Evolutionary conservation across 2,888 invertebrate genomes (phyloP), one percentile per base, ranked within the genome.

Genomic region (Gryllus longicercus): DNA sequence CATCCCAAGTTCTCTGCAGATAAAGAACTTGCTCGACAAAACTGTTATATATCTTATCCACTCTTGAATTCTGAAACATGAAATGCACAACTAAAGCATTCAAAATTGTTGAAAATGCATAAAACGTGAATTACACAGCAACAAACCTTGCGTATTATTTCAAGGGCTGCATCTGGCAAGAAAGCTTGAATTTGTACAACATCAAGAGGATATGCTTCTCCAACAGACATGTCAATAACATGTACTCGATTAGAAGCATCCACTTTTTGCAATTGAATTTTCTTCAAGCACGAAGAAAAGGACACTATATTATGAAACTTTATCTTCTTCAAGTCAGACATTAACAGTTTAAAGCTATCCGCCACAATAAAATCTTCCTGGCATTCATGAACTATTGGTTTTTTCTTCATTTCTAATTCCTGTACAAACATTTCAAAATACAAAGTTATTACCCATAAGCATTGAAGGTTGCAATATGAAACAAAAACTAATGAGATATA

Each of bases 1-100:
- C 82, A 82, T 87, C 84, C 84, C 89, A 88, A 83, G 86, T 87
- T 11, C 83, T 83, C 80, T 88, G 87, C 77, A 87, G 82, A 10
- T 80, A 81, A 23, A 86, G 85, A 14, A 88, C 81, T 16, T 83
- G 79, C 16, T 79, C 76, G 49, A 76, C 79, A 21, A 79, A 79
- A 18, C 14, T 75, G 21, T 80, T 80, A 18, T 78, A 78, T 63
- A 80, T 75, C 75, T 50, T 51, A 50, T 76, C 18, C 12, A 79
- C 18, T n/a, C 63, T 74, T 21, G 76, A 51, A 51, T 51, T 49
- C 79, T 79, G 74, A 50, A 11, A 21, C 14, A 11, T 25, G n/a
- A 63, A 63, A 18, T 63, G 16, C 63, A 11, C 1, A 16, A 63
- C 16, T 63, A 63, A 11, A 63, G 0, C 8, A 38, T 38, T 38